Conservation (phyloP, 2,113 vertebrate species). For the Myotis yumanensis region DNA sequence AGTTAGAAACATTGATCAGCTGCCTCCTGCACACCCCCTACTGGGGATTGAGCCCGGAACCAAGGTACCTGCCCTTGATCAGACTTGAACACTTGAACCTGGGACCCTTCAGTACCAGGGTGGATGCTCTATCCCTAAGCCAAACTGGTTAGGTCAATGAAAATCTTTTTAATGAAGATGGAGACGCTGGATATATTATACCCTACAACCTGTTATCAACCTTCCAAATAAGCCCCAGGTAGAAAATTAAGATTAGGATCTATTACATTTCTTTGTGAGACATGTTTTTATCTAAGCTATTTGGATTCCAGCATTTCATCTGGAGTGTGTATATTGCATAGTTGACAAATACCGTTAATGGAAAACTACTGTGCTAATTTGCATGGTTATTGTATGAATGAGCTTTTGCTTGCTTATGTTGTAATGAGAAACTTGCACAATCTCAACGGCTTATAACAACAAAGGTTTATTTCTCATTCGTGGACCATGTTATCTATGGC, state of each 20-base stretch:
- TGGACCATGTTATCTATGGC: background rate
- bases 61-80: too few relatives aligned
- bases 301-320: slow-evolving; percentile 10
- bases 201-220: slow-evolving; percentile 8
- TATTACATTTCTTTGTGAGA: background rate
- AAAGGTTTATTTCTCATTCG: background rate
- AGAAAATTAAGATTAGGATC: background rate
- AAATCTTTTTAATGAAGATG: slow-evolving; percentile 26
- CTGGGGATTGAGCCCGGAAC: too few relatives aligned
- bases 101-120: too few relatives aligned
- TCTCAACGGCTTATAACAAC: background rate
- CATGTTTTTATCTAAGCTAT: slow-evolving; percentile 44
- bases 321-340: background rate
- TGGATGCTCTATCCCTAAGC: too few relatives aligned
- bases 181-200: background rate
- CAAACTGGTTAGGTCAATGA: background rate
- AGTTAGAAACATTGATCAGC: too few relatives aligned
- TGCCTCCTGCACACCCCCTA: too few relatives aligned
- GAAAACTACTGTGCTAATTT: background rate
- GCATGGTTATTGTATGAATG: background rate
- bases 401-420: background rate
- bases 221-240: background rate
- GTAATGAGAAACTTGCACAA: background rate
- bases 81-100: too few relatives aligned
- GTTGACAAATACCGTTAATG: background rate